Base-by-base conservation (phyloP, 2,113 vertebrate species). In the Pithys albifrons region DNA sequence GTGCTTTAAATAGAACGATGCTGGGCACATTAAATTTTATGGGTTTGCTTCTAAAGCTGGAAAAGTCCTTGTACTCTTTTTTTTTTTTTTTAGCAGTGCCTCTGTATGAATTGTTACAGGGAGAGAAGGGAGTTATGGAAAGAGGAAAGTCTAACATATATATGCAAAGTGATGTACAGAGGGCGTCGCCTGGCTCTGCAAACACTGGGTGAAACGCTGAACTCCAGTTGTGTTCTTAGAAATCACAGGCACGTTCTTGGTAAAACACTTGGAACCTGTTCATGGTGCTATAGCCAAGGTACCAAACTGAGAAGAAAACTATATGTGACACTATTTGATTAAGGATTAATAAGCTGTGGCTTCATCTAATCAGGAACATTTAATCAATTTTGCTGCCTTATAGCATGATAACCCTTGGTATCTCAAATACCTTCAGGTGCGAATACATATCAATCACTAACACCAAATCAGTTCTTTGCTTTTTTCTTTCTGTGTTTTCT, bases 1-100 rank as follows among this genome's bases (percentile, higher is more conserved):
- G 91, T 87, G 92, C 95, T 96, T 96, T 96, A 95, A 96, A 96
- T 94, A 93, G 95, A 89, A 88, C 0, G 5, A 12, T 65, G 69
- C 52, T 15, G 58, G 77, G 88, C 83, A 91, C 41, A 55, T 90
- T 75, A 80, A 64, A 84, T 92, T 93, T 80, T 24, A 80, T 83
- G 57, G 66, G 39, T 83, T 59, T 77, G 35, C 65, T 86, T 86
- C 88, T 84, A 41, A 81, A 51, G 72, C 88, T 37, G 69, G 79
- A 79, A 93, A 80, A 46, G 86, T 75, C 90, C 65, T 52, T 59
- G 72, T 15, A 25, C 64, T 46, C 39, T 19, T 83, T 81, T 67
- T 78, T 64, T 19, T 83, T 81, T 67, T 78, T 64, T 17, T 10
- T 91, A 65, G 61, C 55, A 57, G 46, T 58, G 8, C 57, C 29